These are phyloP conservation scores for Dallia pectoralis DNA, from an alignment of 2,797 vertebrate species.

Conservation along the genomic window DNA sequence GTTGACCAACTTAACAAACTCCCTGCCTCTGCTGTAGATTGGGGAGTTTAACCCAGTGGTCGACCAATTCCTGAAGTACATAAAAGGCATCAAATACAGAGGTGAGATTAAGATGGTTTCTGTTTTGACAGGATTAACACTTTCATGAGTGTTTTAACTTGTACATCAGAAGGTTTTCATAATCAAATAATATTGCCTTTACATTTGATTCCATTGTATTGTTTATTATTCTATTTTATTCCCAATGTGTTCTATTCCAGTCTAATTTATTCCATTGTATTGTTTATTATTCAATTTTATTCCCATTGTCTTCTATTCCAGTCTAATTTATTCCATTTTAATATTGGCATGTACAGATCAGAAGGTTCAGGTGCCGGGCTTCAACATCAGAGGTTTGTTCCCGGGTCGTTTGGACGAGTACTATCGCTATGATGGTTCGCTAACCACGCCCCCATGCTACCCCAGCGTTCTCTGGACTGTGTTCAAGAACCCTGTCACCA, in stretches of 20 bases:
- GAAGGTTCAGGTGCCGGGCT: slow-evolving; percentile 77
- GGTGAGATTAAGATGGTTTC: slow-evolving; percentile 66
- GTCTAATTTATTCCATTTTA: neutral
- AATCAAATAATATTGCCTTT: neutral
- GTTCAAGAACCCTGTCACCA: slow-evolving; percentile 81
- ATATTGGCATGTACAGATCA: slow-evolving; percentile 40
- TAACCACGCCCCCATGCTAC: slow-evolving; percentile 94
- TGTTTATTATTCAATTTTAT: neutral
- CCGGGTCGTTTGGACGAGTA: slow-evolving; percentile 83
- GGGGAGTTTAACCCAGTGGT: slow-evolving; percentile 86
- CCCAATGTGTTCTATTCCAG: neutral
- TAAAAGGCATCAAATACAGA: slow-evolving; percentile 83
- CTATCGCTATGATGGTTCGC: slow-evolving; percentile 90
- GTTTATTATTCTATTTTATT: neutral
- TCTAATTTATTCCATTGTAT: neutral
- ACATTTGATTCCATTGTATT: neutral
- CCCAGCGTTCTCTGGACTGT: slow-evolving; percentile 94
- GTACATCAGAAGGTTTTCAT: slow-evolving; percentile 76
- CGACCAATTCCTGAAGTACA: slow-evolving; percentile 83
- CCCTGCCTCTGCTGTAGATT: slow-evolving; percentile 68
- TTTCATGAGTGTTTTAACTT: slow-evolving; percentile 32
- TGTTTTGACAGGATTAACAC: neutral
- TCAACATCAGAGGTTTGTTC: slow-evolving; percentile 83
- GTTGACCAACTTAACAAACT: slow-evolving; percentile 51
- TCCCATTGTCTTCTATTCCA: no score